Evolutionary conservation across 2,888 invertebrate species (phyloP), one percentile per base, ranked within the genome.

Genomic region (Nematopogon swammerdamellus): DNA sequence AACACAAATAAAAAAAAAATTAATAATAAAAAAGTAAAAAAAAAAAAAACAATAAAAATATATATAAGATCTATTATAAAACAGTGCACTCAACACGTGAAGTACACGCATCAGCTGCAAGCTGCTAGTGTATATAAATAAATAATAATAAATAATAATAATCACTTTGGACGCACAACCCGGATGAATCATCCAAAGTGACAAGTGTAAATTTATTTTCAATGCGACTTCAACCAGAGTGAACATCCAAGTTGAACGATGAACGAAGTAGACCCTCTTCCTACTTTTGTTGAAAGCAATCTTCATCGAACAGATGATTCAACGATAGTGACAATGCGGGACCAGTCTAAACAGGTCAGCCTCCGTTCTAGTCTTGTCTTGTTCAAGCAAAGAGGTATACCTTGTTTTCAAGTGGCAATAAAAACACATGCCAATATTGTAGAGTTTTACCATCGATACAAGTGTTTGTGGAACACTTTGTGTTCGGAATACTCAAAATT

Each of bases 11-110:
- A 30, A 30, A 16, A 5, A 46, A 42, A 44, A 5, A 43, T 16
- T 8, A 25, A 36, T 18, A 11, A 49, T 50, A 29, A 19, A 29
- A 16, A 45, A 18, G 19, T 45, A 45, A 19, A 20, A 44, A 45
- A 49, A 43, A n/a, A n/a, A n/a, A n/a, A n/a, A n/a, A n/a, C n/a
- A n/a, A n/a, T n/a, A n/a, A n/a, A n/a, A n/a, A n/a, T 20, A 42
- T 47, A 18, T 19, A 46, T 44, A 10, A 17, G n/a, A 20, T 18
- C 43, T 14, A 6, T 48, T n/a, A n/a, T n/a, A n/a, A n/a, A n/a
- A n/a, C n/a, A n/a, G n/a, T n/a, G n/a, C n/a, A n/a, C n/a, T n/a
- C n/a, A n/a, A n/a, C n/a, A n/a, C n/a, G n/a, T n/a, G n/a, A n/a
- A n/a, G n/a, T n/a, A n/a, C n/a, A n/a, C n/a, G n/a, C n/a, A n/a